Conservation (phyloP, 2,113 vertebrate genomes). For the Chiloscyllium plagiosum region DNA sequence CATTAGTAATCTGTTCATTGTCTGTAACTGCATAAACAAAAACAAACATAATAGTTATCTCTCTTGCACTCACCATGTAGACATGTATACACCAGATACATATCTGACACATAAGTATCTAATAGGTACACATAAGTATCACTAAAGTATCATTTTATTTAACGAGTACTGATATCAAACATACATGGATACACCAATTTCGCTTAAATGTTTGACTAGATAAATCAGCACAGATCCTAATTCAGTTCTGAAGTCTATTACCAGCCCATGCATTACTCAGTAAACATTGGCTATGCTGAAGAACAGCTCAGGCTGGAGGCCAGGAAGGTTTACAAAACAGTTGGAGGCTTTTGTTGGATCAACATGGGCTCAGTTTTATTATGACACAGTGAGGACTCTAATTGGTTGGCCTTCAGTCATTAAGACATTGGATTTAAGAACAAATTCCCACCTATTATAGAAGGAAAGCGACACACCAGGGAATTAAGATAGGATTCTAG, state of each 20-base stretch:
- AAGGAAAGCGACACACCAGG: neutral
- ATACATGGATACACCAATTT: neutral
- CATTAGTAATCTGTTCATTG: neutral
- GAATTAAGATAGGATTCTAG: neutral
- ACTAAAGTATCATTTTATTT: neutral
- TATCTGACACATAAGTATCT: neutral
- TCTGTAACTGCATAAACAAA: neutral
- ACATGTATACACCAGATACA: neutral
- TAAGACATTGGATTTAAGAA: neutral
- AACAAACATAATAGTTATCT: neutral
- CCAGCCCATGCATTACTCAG: neutral
- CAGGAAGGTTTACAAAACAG: conserved; percentile 7
- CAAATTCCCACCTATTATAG: neutral
- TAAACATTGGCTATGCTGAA: neutral
- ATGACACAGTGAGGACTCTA: neutral
- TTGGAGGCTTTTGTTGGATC: neutral
- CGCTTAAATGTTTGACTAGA: neutral
- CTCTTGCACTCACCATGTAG: neutral
- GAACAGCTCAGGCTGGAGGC: neutral
- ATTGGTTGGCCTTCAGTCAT: neutral
- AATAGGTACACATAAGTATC: neutral
- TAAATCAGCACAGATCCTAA: neutral
- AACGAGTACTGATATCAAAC: neutral
- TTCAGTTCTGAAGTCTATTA: neutral
- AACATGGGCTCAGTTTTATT: neutral